phyloP scores from a whole-genome alignment of 2,113 vertebrate genomes.

The Hydrolagus affinis region DNA sequence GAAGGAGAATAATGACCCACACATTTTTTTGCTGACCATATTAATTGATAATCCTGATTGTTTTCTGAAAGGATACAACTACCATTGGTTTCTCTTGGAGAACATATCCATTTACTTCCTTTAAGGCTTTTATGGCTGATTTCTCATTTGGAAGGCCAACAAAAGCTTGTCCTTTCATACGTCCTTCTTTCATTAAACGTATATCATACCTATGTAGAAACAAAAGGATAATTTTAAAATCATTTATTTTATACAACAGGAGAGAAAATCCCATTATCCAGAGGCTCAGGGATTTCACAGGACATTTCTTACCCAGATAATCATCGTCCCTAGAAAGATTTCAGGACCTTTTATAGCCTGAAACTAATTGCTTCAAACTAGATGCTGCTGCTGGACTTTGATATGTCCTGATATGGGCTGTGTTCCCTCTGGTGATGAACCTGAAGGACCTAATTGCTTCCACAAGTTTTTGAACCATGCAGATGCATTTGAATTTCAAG shows the following conservation, averaged over 20 bases:
- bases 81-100: constrained; percentile 88
- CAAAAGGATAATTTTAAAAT: neutral
- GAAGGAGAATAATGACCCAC: neutral
- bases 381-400: no score
- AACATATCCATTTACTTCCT: constrained; percentile 85
- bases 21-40: constrained; percentile 28
- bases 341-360: no score
- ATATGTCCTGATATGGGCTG: no score
- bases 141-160: constrained; percentile 85
- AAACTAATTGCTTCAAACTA: no score
- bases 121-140: constrained; percentile 81
- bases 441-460: neutral
- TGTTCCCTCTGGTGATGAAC: neutral
- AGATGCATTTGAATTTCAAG: no score
- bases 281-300: neutral
- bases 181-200: constrained; percentile 92
- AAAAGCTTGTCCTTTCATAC: constrained; percentile 98
- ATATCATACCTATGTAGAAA: constrained; percentile 79
- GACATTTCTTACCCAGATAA: neutral
- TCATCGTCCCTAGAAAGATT: no score
- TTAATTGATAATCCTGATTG: neutral
- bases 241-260: neutral
- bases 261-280: neutral
- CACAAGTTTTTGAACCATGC: no score
- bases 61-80: constrained; percentile 80